Evolutionary conservation across 2,888 invertebrate genomes (phyloP), one percentile per base, ranked within the genome.

Genomic region (Hirudinaria manillensis): DNA sequence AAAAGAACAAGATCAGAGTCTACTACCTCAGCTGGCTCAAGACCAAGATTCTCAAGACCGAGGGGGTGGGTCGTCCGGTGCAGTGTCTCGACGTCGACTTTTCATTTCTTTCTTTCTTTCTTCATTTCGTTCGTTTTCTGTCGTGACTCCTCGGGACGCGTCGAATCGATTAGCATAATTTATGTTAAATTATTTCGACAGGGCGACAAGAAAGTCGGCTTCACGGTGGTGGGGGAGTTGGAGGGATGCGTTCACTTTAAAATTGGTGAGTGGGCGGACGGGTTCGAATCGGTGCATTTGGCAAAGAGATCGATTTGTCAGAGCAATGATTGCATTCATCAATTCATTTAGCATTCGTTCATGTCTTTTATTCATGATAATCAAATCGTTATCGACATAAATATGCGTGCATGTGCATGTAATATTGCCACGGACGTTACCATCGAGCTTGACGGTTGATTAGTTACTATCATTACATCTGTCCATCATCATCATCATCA

Each of bases 21-120:
- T 99, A 99, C 87, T 99, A 99, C 86, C 89, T 99, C 80, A 96
- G 96, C 82, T 99, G 98, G 98, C 89, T 99, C 79, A 98, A 98
- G 87, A 95, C 94, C 83, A 99, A 99, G 89, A 99, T 99, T 84
- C 89, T 99, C 80, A 90, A 97, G 79, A 96, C 96, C 55, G 98
- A 99, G 79, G 85, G 84, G 79, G 86, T 86, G 78, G 81, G 81
- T 79, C 21, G n/a, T 21, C 32, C 29, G 53, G n/a, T 34, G n/a
- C n/a, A n/a, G n/a, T 10, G 36, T 45, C n/a, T n/a, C n/a, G n/a
- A n/a, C n/a, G n/a, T n/a, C n/a, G n/a, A n/a, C n/a, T n/a, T 70
- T 21, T 24, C 21, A 53, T 53, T 53, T 16, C 13, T 53, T 53
- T 21, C 13, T 53, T 53, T 53, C 21, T 53, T 53, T 53, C 13